These are phyloP conservation scores for Protaetia brevitarsis DNA, from an alignment of 1,140 invertebrate species.

Conservation along the genomic window DNA sequence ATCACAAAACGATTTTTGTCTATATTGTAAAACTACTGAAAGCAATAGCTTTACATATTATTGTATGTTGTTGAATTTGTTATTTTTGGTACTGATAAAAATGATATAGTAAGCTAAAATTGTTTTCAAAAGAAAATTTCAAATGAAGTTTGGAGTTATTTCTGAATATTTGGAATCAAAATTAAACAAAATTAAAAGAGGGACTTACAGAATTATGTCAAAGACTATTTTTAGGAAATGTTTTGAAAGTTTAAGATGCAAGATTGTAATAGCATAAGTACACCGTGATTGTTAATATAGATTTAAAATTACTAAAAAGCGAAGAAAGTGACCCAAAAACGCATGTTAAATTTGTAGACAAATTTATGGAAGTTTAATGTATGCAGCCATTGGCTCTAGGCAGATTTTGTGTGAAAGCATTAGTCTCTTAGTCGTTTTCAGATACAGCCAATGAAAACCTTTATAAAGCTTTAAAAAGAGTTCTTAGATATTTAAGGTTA, in stretches of 20 bases:
- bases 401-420: slow-evolving; percentile 38
- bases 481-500: slow-evolving; percentile 42
- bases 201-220: slow-evolving; percentile 6
- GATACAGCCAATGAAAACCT: slow-evolving; percentile 30
- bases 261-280: slow-evolving; percentile 26
- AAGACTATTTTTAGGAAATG: slow-evolving; percentile 20
- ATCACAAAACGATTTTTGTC: slow-evolving; percentile 22
- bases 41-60: slow-evolving; percentile 23
- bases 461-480: slow-evolving; percentile 34
- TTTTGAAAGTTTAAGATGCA: slow-evolving; percentile 24
- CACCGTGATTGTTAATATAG: slow-evolving; percentile 20
- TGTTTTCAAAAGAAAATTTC: slow-evolving; percentile 29
- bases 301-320: not conserved
- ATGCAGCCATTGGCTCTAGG: slow-evolving; percentile 37
- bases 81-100: slow-evolving; percentile 30
- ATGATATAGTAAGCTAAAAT: slow-evolving; percentile 26
- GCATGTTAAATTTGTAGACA: slow-evolving; percentile 29
- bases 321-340: not conserved
- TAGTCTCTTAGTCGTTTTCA: slow-evolving; percentile 39
- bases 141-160: slow-evolving; percentile 33
- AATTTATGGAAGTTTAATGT: slow-evolving; percentile 40
- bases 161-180: slow-evolving; percentile 26
- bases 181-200: slow-evolving; percentile 2
- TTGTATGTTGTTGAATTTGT: slow-evolving; percentile 32
- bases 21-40: slow-evolving; percentile 24